phyloP scores from a whole-genome alignment of 1,140 invertebrate genomes.

The Trialeurodes vaporariorum region DNA sequence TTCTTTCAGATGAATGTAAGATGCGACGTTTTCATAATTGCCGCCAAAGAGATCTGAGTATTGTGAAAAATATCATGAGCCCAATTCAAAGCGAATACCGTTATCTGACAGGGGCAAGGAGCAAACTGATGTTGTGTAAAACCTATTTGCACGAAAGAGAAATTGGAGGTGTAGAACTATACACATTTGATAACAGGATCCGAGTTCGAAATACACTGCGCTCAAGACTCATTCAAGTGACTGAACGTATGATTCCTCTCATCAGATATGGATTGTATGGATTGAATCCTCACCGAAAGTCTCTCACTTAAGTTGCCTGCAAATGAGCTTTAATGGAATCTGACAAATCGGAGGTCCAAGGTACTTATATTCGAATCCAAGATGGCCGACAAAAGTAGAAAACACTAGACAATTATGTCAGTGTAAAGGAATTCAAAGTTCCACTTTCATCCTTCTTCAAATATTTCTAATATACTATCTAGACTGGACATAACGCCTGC shows the following conservation, averaged over 20 bases:
- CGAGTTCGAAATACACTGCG: not conserved
- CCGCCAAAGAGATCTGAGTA: not conserved
- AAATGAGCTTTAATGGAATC: no score
- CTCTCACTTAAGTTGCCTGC: no score
- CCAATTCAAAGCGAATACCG: not conserved
- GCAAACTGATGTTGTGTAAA: not conserved
- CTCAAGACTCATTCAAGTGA: not conserved
- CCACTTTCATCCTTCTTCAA: no score
- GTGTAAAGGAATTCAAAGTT: no score
- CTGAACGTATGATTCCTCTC: not conserved
- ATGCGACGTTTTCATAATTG: not conserved
- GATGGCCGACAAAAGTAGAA: no score
- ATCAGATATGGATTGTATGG: not conserved
- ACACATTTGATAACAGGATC: not conserved
- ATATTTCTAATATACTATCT: no score
- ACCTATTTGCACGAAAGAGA: not conserved
- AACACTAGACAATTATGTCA: no score
- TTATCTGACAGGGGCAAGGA: not conserved
- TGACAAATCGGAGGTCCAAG: no score
- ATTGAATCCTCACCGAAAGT: not conserved
- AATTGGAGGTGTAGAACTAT: not conserved
- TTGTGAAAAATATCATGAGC: not conserved
- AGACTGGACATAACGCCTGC: no score
- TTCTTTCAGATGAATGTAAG: not conserved
- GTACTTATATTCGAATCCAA: no score